Evolutionary conservation across 2,113 vertebrate species (phyloP), one percentile per base, ranked within the genome.

Genomic region (Phylloscopus trochilus): DNA sequence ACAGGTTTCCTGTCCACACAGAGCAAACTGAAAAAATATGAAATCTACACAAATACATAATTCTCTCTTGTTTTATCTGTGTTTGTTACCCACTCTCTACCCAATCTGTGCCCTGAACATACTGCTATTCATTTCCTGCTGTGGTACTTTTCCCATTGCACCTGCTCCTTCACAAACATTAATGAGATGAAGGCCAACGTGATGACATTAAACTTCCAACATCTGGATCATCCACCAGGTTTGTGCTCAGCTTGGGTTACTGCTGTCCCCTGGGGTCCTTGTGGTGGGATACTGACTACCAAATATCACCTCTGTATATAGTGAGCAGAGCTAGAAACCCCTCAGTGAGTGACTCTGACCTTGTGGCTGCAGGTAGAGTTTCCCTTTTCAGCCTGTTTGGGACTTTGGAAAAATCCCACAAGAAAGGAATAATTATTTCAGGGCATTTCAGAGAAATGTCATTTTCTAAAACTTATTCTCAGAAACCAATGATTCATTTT

Each of bases 401-500:
- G n/a, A 41, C 46, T 44, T 58, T 15, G 37, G 51, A 67, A 87
- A 93, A 86, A 70, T 74, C 62, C 16, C 2, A 4, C 59, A 59
- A 70, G 58, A 90, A 78, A 47, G 4, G 27, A 30, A 77, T 69
- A 23, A 89, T 81, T 84, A 82, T 62, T 70, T 49, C 41, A 76
- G 60, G 24, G 46, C 31, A 62, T 41, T 62, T 62, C 37, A 92
- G 73, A 96, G 9, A 41, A 87, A 68, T 60, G 52, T 49, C 3
- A 70, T 93, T 92, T 87, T 69, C 68, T 87, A 75, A 79, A 92
- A 56, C 20, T 56, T 77, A 53, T 67, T 95, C 79, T 91, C 75
- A 78, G 79, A 92, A 96, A 68, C 18, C 18, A 67, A 60, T 62
- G 37, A 89, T 79, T 87, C 44, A 90, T 81, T 96, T 87, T 72